Conservation (phyloP, 2,888 invertebrate genomes). For the Lasioglossum leucozonium region DNA sequence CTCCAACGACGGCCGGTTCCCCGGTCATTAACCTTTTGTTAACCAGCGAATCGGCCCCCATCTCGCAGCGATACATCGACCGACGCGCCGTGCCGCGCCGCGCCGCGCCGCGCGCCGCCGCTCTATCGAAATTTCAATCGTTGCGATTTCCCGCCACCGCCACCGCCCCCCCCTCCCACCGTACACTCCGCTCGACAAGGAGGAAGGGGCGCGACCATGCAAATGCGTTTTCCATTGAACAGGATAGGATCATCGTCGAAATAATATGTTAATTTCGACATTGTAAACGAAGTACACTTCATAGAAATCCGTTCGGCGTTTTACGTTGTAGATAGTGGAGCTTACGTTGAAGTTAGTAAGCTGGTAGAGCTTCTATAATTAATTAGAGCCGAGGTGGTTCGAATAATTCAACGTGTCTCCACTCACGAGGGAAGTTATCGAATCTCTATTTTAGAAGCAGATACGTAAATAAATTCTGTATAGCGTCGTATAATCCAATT, state of each 20-base stretch:
- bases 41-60: conserved; percentile 41
- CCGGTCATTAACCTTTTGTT: conserved; percentile 65
- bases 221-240: conserved; percentile 10
- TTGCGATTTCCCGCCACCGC: conserved; percentile 3
- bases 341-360: no score
- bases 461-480: conserved; percentile 41
- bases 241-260: conserved; percentile 8
- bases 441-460: no score
- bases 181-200: no score
- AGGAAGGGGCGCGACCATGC: conserved; percentile 1
- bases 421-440: no score
- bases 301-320: not conserved
- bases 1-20: conserved; percentile 16
- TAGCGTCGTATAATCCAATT: conserved; percentile 22
- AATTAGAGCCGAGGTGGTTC: not conserved
- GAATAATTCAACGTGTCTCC: not conserved
- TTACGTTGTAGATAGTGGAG: no score
- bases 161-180: not conserved
- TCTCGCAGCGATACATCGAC: conserved; percentile 6
- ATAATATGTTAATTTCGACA: not conserved
- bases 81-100: not conserved
- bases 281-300: not conserved
- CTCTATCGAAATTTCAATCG: conserved; percentile 24
- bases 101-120: not conserved
- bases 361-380: no score